These are phyloP conservation scores for Halocaridina rubra DNA, from an alignment of 2,888 invertebrate genomes.

Conservation along the genomic window DNA sequence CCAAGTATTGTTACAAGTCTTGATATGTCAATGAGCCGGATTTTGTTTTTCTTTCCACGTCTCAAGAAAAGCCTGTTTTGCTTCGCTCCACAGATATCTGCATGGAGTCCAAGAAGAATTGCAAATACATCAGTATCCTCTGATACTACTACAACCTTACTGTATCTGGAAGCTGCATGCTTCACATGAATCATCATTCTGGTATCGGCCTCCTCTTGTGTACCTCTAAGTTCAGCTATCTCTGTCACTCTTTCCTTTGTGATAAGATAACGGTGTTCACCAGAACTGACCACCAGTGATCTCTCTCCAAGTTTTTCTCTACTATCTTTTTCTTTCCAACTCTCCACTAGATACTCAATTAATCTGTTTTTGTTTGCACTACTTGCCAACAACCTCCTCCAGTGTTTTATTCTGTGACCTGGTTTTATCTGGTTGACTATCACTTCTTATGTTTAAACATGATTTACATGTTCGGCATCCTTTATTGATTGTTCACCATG, in stretches of 20 bases:
- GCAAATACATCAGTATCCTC: conserved; percentile 12
- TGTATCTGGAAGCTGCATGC: background rate
- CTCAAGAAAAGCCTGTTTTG: background rate
- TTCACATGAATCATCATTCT: background rate
- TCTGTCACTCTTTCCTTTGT: background rate
- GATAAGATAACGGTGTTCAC: background rate
- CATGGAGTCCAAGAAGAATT: background rate
- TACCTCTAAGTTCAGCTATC: background rate
- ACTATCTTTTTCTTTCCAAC: background rate
- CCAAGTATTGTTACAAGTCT: background rate
- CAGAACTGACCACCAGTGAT: background rate
- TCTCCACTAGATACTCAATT: background rate
- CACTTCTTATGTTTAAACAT: background rate
- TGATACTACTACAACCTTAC: background rate
- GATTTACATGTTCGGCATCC: background rate
- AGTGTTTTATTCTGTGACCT: conserved; percentile 15
- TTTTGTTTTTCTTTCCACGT: background rate
- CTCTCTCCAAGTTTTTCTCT: background rate
- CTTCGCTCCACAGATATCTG: too few relatives aligned
- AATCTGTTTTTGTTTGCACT: background rate
- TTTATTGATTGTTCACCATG: conserved; percentile 6
- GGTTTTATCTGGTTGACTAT: background rate
- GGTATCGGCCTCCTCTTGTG: background rate
- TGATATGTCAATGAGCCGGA: background rate
- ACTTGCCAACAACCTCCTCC: background rate